Percentiles rank a stretch among this genome's conserved stretches.
These are phyloP conservation scores for Drosophila nasuta DNA, from an alignment of 1,140 invertebrate species.

Conservation along the genomic window DNA sequence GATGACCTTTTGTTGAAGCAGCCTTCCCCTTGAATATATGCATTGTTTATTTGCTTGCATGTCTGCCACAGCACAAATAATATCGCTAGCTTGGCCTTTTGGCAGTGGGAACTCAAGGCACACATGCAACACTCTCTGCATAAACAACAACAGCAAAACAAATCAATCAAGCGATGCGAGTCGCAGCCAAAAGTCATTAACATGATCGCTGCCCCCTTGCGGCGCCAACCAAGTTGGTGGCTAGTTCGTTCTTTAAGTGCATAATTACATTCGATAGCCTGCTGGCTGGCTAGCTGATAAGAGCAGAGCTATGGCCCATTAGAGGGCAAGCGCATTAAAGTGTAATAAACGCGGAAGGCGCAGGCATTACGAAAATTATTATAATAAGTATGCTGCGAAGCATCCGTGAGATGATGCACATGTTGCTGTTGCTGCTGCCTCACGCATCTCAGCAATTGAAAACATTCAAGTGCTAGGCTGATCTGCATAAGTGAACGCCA, in stretches of 20 bases:
- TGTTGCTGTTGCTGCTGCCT: neutral
- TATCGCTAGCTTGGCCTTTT: conserved; percentile 63
- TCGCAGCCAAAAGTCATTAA: conserved; percentile 16
- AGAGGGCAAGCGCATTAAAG: conserved; percentile 63
- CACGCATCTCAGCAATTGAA: conserved; percentile 48
- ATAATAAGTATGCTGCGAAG: conserved; percentile 34
- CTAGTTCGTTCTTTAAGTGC: conserved; percentile 43
- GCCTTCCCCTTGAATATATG: conserved; percentile 67
- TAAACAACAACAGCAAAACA: conserved; percentile 32
- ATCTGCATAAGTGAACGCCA: conserved; percentile 53
- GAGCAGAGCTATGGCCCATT: conserved; percentile 32
- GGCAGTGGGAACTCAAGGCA: conserved; percentile 32
- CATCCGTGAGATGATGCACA: conserved; percentile 46
- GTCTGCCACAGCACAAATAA: conserved; percentile 53
- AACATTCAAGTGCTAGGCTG: conserved; percentile 73
- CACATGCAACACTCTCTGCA: conserved; percentile 1
- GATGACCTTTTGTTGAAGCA: conserved; percentile 53
- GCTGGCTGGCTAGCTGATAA: conserved; percentile 24
- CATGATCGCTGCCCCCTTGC: neutral
- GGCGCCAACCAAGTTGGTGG: conserved; percentile 21
- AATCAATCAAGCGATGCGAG: conserved; percentile 64
- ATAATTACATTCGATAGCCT: conserved; percentile 66
- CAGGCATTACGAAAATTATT: conserved; percentile 40
- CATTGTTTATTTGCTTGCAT: conserved; percentile 60
- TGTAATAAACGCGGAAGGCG: conserved; percentile 59